Evolutionary conservation across 2,888 invertebrate genomes (phyloP).

Genomic region (Polymixis lichenea): DNA sequence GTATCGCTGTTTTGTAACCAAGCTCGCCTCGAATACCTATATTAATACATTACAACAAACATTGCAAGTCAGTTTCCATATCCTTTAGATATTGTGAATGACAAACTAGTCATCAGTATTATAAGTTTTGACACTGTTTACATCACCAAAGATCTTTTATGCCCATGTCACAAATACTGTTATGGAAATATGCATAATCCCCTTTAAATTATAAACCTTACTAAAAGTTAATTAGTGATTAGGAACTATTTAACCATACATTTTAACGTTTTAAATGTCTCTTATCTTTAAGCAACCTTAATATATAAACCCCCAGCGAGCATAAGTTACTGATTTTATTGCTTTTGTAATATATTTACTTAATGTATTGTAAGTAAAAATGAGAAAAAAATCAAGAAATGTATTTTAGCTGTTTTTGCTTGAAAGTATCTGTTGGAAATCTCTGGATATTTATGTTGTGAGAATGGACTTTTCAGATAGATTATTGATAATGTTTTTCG

Average conservation of each 20-base stretch:
- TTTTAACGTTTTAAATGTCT: too few species aligned
- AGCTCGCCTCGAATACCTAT: too few species aligned
- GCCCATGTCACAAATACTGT: background rate
- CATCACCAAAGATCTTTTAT: slow-evolving; percentile 13
- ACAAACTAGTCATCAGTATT: slow-evolving; percentile 6
- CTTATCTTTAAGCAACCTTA: too few species aligned
- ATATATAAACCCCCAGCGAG: too few species aligned
- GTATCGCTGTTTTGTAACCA: too few species aligned
- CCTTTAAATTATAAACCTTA: too few species aligned
- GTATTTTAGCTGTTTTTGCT: slow-evolving; percentile 17
- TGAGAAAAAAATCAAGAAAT: background rate
- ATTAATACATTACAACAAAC: too few species aligned
- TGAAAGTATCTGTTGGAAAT: background rate
- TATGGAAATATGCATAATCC: slow-evolving; percentile 5
- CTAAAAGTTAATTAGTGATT: too few species aligned
- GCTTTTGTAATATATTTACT: background rate
- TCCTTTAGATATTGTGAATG: background rate
- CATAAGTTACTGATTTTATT: background rate
- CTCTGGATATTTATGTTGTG: background rate
- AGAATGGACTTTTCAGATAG: background rate
- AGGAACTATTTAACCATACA: too few species aligned
- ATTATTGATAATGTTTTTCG: background rate
- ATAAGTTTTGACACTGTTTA: slow-evolving; percentile 3
- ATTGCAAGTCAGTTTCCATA: too few species aligned
- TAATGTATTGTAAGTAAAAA: background rate